Conservation (phyloP, 2,113 vertebrate genomes). For the Daboia siamensis region DNA sequence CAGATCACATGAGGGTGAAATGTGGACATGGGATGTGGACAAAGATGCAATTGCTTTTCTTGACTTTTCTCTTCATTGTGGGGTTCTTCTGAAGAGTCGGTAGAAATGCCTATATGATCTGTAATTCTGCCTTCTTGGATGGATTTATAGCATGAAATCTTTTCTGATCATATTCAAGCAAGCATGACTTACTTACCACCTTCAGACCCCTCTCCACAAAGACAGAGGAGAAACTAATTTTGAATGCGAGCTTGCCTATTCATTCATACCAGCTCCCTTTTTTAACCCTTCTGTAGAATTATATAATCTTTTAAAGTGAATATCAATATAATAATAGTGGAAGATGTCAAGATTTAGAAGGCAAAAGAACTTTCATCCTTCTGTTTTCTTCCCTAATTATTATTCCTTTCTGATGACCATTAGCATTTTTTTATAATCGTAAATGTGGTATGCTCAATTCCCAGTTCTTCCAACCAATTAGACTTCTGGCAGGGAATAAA, state of each 20-base stretch:
- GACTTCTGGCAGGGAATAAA: not conserved
- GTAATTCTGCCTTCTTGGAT: not conserved
- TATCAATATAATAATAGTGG: not conserved
- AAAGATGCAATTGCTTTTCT: not conserved
- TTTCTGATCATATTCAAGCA: not conserved
- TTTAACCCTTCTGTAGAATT: not conserved
- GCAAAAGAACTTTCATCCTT: not conserved
- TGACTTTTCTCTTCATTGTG: not conserved
- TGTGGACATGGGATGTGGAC: not conserved
- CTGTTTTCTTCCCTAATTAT: not conserved
- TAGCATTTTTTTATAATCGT: not conserved
- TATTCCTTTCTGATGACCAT: not conserved
- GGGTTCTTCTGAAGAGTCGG: not conserved
- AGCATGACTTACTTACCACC: not conserved
- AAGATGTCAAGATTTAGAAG: not conserved
- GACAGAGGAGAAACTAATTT: not conserved
- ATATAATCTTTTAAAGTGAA: not conserved
- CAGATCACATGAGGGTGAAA: not conserved
- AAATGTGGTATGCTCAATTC: not conserved
- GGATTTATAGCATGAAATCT: not conserved
- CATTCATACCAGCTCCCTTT: not conserved
- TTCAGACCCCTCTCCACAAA: not conserved
- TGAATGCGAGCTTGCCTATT: not conserved
- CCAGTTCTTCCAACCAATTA: not conserved
- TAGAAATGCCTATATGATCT: not conserved